Evolutionary conservation across 1,140 invertebrate species (phyloP).

Genomic region (Centruroides sculpturatus): DNA sequence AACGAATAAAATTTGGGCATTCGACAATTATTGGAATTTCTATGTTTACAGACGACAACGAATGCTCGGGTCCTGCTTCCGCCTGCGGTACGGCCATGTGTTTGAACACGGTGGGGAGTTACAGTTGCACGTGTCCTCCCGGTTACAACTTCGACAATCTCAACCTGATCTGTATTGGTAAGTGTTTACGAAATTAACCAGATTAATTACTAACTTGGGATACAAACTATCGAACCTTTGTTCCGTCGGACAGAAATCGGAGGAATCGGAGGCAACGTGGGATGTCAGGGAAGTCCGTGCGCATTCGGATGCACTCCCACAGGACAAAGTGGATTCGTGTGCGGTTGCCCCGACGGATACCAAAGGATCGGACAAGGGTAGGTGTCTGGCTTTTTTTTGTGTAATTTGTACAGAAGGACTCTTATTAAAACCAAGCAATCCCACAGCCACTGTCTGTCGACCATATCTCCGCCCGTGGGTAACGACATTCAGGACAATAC

Average conservation of each 20-base stretch:
- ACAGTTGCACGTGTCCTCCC: constrained; percentile 28
- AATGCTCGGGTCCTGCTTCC: constrained; percentile 55
- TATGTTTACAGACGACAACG: constrained; percentile 43
- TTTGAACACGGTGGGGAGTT: constrained; percentile 60
- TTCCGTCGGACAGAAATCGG: constrained; percentile 36
- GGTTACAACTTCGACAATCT: constrained; percentile 39
- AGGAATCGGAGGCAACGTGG: constrained; percentile 39
- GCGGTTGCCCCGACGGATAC: constrained; percentile 68
- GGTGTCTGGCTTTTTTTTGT: constrained; percentile 3
- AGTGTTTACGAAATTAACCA: not conserved
- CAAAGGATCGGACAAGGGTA: constrained; percentile 47
- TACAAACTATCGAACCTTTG: not conserved
- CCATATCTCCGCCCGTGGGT: constrained; percentile 40
- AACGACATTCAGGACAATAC: constrained; percentile 37
- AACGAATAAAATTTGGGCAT: constrained; percentile 28
- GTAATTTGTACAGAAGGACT: not conserved
- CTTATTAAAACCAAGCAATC: constrained; percentile 2
- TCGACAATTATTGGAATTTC: not conserved
- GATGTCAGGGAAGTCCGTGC: constrained; percentile 42
- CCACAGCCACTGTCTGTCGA: constrained; percentile 63
- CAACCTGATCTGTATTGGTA: constrained; percentile 41
- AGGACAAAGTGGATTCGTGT: constrained; percentile 45
- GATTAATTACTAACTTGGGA: not conserved
- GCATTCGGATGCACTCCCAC: constrained; percentile 55
- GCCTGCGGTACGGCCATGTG: constrained; percentile 62